These are phyloP conservation scores for Camelus bactrianus DNA, from an alignment of 2,113 vertebrate genomes.

Conservation along the genomic window DNA sequence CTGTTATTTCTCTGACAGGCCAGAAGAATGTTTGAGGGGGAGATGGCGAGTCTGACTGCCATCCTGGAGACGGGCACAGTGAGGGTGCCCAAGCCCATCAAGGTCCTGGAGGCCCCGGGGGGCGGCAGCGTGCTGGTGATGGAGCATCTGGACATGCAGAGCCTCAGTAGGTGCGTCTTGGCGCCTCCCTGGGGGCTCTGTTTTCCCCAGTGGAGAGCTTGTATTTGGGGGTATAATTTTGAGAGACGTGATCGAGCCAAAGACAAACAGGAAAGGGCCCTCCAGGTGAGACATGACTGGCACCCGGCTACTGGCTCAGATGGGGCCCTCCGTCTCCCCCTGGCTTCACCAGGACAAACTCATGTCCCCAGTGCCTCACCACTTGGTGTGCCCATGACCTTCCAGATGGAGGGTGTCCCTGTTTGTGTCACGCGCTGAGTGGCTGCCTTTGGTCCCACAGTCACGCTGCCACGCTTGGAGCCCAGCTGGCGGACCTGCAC, in stretches of 20 bases:
- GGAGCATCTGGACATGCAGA: conserved; percentile 95
- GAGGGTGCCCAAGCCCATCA: conserved; percentile 93
- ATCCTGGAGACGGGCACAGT: conserved; percentile 91
- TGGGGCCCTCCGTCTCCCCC: too few relatives aligned
- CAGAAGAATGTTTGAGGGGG: conserved; percentile 96
- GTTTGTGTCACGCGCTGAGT: accelerated
- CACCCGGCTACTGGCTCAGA: not conserved
- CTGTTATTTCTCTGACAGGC: conserved; percentile 86
- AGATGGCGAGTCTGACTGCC: conserved; percentile 94
- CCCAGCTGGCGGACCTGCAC: conserved; percentile 94
- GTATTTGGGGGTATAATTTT: not conserved
- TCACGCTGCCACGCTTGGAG: conserved; percentile 90
- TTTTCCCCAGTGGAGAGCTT: not conserved
- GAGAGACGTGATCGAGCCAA: not conserved
- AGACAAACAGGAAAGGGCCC: not conserved
- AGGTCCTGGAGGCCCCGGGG: conserved; percentile 91
- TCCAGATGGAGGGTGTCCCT: accelerated
- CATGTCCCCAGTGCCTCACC: accelerated
- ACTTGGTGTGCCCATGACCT: not conserved
- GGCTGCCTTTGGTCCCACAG: conserved; percentile 84
- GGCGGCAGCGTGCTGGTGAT: conserved; percentile 92
- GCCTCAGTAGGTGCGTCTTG: conserved; percentile 90
- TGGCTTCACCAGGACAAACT: not conserved
- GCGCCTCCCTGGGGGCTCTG: not conserved
- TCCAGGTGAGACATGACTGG: not conserved